Evolutionary conservation across 2,797 vertebrate genomes (phyloP).

Genomic region (Bufotes viridis): DNA sequence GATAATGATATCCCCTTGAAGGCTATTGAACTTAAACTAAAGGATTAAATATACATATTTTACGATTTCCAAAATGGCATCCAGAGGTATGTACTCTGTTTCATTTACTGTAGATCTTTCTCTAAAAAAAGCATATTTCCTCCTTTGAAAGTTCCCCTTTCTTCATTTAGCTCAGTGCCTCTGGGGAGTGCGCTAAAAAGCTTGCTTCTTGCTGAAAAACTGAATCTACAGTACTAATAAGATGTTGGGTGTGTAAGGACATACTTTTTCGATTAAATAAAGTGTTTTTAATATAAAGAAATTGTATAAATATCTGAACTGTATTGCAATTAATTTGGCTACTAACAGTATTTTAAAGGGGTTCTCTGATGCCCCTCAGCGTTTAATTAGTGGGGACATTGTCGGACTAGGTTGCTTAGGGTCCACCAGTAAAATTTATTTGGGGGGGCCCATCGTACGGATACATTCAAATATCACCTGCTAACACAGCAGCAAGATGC

Average conservation of each 20-base stretch:
- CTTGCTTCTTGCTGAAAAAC: neutral
- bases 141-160: slow-evolving; percentile 48
- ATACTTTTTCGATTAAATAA: neutral
- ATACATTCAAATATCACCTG: too few species aligned
- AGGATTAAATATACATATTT: neutral
- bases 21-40: neutral
- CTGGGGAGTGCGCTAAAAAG: neutral
- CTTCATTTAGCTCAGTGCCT: neutral
- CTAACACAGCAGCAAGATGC: too few species aligned
- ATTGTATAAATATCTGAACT: too few species aligned
- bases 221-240: neutral
- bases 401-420: too few species aligned
- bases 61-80: slow-evolving; percentile 8
- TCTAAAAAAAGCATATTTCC: slow-evolving; percentile 23
- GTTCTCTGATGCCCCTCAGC: too few species aligned
- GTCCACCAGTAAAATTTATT: too few species aligned
- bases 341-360: too few species aligned
- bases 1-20: neutral
- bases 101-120: neutral
- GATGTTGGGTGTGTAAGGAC: neutral
- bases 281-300: too few species aligned
- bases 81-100: slow-evolving; percentile 30
- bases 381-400: too few species aligned
- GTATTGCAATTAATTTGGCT: too few species aligned
- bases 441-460: too few species aligned